Percentiles rank a stretch among this genome's conserved stretches.
These are phyloP conservation scores for Morpho deidamia DNA, from an alignment of 2,888 invertebrate species.

Conservation along the genomic window DNA sequence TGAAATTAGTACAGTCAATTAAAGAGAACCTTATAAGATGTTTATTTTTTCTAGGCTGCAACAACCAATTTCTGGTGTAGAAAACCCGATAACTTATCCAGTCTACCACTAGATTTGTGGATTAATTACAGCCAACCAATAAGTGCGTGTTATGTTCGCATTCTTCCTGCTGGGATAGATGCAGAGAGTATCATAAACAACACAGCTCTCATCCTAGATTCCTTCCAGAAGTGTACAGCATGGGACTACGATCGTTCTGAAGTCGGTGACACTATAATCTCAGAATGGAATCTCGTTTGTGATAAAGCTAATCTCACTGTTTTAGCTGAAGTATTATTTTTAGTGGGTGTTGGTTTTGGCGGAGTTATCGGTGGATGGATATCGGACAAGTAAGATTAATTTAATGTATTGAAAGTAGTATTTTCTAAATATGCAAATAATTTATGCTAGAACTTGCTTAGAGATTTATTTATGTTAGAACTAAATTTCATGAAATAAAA, in stretches of 20 bases:
- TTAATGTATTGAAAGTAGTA: too few relatives aligned
- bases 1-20: too few relatives aligned
- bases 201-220: constrained; percentile 53
- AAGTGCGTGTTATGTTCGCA: constrained; percentile 77
- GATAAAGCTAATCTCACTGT: constrained; percentile 83
- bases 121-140: constrained; percentile 82
- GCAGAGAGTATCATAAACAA: constrained; percentile 54
- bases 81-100: constrained; percentile 74
- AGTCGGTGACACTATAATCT: constrained; percentile 83
- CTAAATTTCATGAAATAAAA: too few relatives aligned
- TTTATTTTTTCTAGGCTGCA: constrained; percentile 66
- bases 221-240: constrained; percentile 71
- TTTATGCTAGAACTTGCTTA: too few relatives aligned
- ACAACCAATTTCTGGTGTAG: constrained; percentile 84
- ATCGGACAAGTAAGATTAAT: constrained; percentile 80
- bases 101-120: constrained; percentile 79
- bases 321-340: constrained; percentile 87
- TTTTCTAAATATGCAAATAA: too few relatives aligned
- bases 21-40: background rate
- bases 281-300: constrained; percentile 88
- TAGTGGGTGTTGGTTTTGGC: constrained; percentile 86
- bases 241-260: constrained; percentile 80
- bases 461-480: too few relatives aligned
- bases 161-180: constrained; percentile 54
- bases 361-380: constrained; percentile 88